Base-by-base conservation (phyloP, 1,140 invertebrate genomes). In the Diabrotica virgifera region DNA sequence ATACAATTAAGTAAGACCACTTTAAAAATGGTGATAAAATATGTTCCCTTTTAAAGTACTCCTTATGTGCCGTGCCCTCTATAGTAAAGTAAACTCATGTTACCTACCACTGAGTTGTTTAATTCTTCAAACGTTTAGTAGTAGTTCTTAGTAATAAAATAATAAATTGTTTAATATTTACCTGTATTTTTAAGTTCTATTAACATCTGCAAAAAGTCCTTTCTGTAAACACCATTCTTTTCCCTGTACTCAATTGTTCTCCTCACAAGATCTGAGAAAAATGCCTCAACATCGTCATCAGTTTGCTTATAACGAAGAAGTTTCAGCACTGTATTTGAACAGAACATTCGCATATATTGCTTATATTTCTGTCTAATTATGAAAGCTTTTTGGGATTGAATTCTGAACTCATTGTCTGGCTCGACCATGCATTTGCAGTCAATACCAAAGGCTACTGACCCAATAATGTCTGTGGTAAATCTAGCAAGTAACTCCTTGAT, bases 401-500 rank as follows among this genome's bases (percentile, higher is more conserved):
- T 6, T 46, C 40, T 46, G 5, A 46, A 46, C n/a, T 46, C 40
- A 46, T 46, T 46, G 40, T 46, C n/a, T n/a, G 40, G 40, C n/a
- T 46, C 40, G 8, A 10, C 6, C 40, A 46, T 46, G 6, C 40
- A 46, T 3, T 46, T 46, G 6, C 40, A 46, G 8, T 46, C 40
- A 46, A 46, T 46, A 10, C 40, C 40, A n/a, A 46, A 46, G n/a
- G 40, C 40, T 46, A 46, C 40, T 6, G 40, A 46, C 6, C 40
- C 40, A 14, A 89, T 86, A 0, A 87, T 83, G 72, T 89, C 87
- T 54, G 86, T 87, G 0, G 85, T 82, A 67, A 83, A 89, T 56
- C 82, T 81, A 0, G 83, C 82, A 53, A 85, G 81, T 3, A 86
- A 12, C 62, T 69, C 55, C 5, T 46, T 46, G 8, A 46, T 46